These are phyloP conservation scores for Gallinago solitaria DNA, from an alignment of 2,797 vertebrate species.

Conservation along the genomic window DNA sequence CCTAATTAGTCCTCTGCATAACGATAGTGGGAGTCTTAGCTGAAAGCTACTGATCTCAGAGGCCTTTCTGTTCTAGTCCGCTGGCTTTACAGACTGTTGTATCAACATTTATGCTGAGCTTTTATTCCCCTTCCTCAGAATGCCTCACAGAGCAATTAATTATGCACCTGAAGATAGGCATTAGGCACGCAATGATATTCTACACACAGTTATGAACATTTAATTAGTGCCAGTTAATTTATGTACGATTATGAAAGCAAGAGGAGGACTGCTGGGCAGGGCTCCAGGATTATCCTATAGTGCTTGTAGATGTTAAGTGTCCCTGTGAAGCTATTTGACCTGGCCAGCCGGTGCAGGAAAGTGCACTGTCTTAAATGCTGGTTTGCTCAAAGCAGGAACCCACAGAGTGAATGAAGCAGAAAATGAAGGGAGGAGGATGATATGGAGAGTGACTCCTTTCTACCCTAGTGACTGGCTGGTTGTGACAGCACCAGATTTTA, in stretches of 20 bases:
- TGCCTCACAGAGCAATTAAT: conserved; percentile 55
- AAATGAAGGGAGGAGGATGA: not conserved
- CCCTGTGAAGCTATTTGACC: conserved; percentile 36
- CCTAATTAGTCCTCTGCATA: conserved; percentile 50
- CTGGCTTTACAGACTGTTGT: not conserved
- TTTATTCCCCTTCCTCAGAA: conserved; percentile 44
- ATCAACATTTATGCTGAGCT: conserved; percentile 12
- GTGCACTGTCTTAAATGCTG: not conserved
- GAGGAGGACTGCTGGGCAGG: conserved; percentile 26
- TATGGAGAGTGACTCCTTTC: not conserved
- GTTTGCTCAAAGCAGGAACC: conserved; percentile 42
- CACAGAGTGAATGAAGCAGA: not conserved
- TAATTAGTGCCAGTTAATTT: conserved; percentile 53
- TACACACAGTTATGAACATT: conserved; percentile 3
- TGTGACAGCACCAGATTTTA: conserved; percentile 35
- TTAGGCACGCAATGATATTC: conserved; percentile 33
- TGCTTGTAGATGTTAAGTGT: not conserved
- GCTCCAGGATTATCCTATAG: conserved; percentile 43
- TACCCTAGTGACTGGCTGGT: not conserved
- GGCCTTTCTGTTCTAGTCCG: conserved; percentile 29
- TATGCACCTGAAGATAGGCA: conserved; percentile 33
- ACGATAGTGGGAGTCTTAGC: not conserved
- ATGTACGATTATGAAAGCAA: not conserved
- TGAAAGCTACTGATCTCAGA: conserved; percentile 27
- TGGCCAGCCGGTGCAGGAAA: not conserved